Evolutionary conservation across 2,888 invertebrate species (phyloP), one percentile per base, ranked within the genome.

Genomic region (Ceratothoa steindachneri): DNA sequence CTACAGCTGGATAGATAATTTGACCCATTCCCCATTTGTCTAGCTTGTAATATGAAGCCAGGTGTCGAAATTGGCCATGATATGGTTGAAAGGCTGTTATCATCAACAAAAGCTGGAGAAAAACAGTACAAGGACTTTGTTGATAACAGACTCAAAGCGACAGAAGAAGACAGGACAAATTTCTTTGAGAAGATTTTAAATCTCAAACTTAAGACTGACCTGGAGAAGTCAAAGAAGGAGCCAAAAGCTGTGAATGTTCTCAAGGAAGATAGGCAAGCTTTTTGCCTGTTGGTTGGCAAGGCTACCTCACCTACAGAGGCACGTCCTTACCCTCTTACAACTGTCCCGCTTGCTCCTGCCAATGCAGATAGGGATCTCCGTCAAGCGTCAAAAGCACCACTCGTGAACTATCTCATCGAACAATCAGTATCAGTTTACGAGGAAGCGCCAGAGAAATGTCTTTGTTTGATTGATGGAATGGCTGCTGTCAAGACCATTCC

Each of bases 301-400:
- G 69, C 69, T 5, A 69, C 51, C 27, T 41, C 41, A 51, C 41
- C 52, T 7, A 69, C 19, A 51, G 69, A 69, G 51, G 69, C 22
- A 27, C 69, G 3, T 51, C 24, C 69, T 15, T 69, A 69, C 22
- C 69, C 69, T 15, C 51, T 52, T 1, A 69, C 52, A 27, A 27
- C 69, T 69, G 69, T 69, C n/a, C 69, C 69, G 51, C 52, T 69
- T 19, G 69, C 52, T 51, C 69, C 51, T 41, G 12, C 69, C 27
- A 69, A n/a, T 22, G 2, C 31, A 69, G 69, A 69, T 31, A 69
- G 51, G 24, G 52, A 69, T 28, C 22, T 69, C 24, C 31, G 69
- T 51, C 41, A 69, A 51, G 69, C 51, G 27, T 69, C 69, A 31
- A 69, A 69, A 52, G 69, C 52, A 69, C 5, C 51, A 51, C 51